Base-by-base conservation (phyloP, 1,140 invertebrate genomes). In the Agrilus planipennis region DNA sequence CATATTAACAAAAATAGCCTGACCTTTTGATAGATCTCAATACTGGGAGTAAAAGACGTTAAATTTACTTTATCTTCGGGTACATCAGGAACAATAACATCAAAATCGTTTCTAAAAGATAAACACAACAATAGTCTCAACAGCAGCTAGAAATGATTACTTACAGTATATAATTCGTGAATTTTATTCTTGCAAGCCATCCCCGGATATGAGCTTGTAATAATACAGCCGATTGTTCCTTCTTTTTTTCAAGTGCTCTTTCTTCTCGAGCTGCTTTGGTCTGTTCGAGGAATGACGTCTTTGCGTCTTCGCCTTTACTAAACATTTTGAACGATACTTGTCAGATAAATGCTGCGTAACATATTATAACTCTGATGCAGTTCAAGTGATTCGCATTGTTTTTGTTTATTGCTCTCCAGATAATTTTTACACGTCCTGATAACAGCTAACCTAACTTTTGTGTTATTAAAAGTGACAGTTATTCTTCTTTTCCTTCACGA, bases 181-280 rank as follows among this genome's bases (percentile, higher is more conserved):
- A 74, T 51, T 63, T 70, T 30, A 65, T 63, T 40, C 79, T 67
- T 0, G 72, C 68, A n/a, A 84, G 60, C 74, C 79, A 89, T 44
- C 77, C 79, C 52, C 81, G 71, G 19, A 85, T 61, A 38, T 68
- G 60, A 3, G 81, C 72, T 57, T 91, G 87, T 46, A 90, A 77
- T 42, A 69, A 63, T 6, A 74, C 69, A 34, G 77, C 76, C 11
- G 83, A 83, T 41, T 68, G 63, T 54, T 89, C 81, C 28, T 74
- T 69, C 46, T 77, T 75, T 60, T 87, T 83, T 53, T 89, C 89
- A 34, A 81, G 65, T 2, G 84, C 87, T 46, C 89, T 71, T 62
- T 92, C 85, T 52, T 77, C 78, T 46, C 89, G 70, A 5, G 88
- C 88, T 17, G 81, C 84, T 65, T 91, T 91, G 2, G 84, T 87